Base-by-base conservation (phyloP, 2,113 vertebrate genomes). In the Accipiter cooperii region DNA sequence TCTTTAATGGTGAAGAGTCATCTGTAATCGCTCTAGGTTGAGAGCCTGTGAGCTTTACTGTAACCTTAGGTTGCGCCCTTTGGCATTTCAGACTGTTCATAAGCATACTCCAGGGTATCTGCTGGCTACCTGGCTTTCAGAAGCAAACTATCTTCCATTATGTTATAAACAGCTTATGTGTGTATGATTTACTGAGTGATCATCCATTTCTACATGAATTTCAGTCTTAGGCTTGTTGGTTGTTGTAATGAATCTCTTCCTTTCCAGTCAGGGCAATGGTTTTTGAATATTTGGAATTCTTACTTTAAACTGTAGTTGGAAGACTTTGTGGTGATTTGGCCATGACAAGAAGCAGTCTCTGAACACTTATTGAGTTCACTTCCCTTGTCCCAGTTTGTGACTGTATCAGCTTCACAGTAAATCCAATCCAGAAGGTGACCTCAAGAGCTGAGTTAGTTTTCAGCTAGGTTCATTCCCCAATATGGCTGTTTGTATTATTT, bases 351-450 rank as follows among this genome's bases (percentile, higher is more conserved):
- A 73, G 54, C 36, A 15, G 40, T 36, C 20, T 71, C 38, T 69
- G 58, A 79, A 47, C 29, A 8, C 31, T 64, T 15, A 2, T 0
- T 49, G 65, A 68, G 26, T 82, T 83, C 2, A 0, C 21, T 44
- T 75, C 47, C n/a, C 12, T 54, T 87, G 51, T 65, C 19, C 28
- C 17, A 17, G 22, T 74, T 90, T 66, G 29, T 85, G 65, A 36
- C 65, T 66, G 18, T n/a, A n/a, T 84, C 46, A 86, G 22, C 34
- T 77, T 77, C 40, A 12, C 1, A 2, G 46, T 61, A 69, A 57
- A 83, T 21, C 15, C 3, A 7, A 5, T 90, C 68, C 46, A 29
- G 8, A 77, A 81, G 49, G 2, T 90, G 64, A 66, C 38, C 31
- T 94, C 57, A 36, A 20, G 64, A 84, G 25, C 1, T 1, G 6